Base-by-base conservation (phyloP, 2,113 vertebrate species). In the Cyrtonyx montezumae region DNA sequence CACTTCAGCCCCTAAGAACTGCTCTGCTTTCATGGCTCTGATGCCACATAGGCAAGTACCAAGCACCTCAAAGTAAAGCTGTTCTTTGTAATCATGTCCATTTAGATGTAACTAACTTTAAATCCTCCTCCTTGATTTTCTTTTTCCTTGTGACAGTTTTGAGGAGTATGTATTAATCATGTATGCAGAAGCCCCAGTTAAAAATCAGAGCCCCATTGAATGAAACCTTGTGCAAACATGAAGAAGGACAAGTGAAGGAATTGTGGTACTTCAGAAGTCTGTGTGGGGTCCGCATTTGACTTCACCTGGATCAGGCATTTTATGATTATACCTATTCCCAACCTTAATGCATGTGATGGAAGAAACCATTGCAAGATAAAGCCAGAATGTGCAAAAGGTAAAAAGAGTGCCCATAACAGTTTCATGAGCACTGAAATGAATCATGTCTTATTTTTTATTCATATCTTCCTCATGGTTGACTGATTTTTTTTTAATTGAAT, bases 51-150 rank as follows among this genome's bases (percentile, higher is more conserved):
- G 63, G 88, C 79, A 37, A 85, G 22, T 58, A 68, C 36, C 15
- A 26, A 93, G 63, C 53, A 53, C 9, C 77, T 62, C 45, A 61
- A 86, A 88, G n/a, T 32, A 10, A 86, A 81, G 56, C 11, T 2
- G 0, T 68, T 88, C 46, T 69, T 87, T 75, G 8, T 61, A 76
- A 93, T 75, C 84, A 53, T 22, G 14, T 20, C 37, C 46, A 22
- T 76, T 91, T 79, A 91, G 32, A 84, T 37, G 11, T n/a, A 82
- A 55, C 76, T 83, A 80, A 77, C 13, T 85, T 66, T 53, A 91
- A 85, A 84, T 74, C 28, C 22, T 78, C 10, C 34, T 30, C 45
- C 80, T 58, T 58, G 28, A 58, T 81, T 77, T 49, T 25, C 5
- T 84, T 84, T 79, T 67, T 59, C 45, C 20, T n/a, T 55, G 51